phyloP scores from a whole-genome alignment of 2,797 vertebrate species.

The Novumbra hubbsi region DNA sequence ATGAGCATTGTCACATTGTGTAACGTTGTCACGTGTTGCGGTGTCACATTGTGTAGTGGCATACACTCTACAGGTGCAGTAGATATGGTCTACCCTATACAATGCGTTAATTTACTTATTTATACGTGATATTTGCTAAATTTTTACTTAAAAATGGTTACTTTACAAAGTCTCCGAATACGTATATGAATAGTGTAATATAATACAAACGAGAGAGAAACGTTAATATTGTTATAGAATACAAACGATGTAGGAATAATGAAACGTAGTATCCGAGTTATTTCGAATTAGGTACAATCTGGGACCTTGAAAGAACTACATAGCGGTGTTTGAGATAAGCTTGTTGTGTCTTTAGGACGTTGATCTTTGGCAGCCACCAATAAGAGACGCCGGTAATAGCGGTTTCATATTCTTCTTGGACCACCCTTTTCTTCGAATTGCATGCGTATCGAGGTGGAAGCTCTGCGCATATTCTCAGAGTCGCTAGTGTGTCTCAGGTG shows the following conservation, averaged over 20 bases:
- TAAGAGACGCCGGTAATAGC: slow-evolving; percentile 44
- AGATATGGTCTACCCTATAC: not conserved
- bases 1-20: not conserved
- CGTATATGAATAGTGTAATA: not conserved
- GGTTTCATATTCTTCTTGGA: slow-evolving; percentile 59
- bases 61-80: not conserved
- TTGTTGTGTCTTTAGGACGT: slow-evolving; percentile 49
- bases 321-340: slow-evolving; percentile 36
- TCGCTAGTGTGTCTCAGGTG: slow-evolving; percentile 33
- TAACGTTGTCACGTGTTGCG: not conserved
- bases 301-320: slow-evolving; percentile 30
- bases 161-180: not conserved
- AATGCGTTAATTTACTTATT: not conserved
- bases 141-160: not conserved
- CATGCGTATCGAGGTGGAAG: slow-evolving; percentile 9
- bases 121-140: not conserved
- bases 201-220: not conserved
- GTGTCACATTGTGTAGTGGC: not conserved
- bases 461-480: slow-evolving; percentile 22
- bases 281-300: slow-evolving; percentile 9
- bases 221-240: not conserved
- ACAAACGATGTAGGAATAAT: too few relatives aligned
- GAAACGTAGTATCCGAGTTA: not conserved
- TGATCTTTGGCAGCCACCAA: slow-evolving; percentile 53
- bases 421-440: slow-evolving; percentile 40